Evolutionary conservation across 1,140 invertebrate genomes (phyloP).

Genomic region (Oedothorax gibbosus): DNA sequence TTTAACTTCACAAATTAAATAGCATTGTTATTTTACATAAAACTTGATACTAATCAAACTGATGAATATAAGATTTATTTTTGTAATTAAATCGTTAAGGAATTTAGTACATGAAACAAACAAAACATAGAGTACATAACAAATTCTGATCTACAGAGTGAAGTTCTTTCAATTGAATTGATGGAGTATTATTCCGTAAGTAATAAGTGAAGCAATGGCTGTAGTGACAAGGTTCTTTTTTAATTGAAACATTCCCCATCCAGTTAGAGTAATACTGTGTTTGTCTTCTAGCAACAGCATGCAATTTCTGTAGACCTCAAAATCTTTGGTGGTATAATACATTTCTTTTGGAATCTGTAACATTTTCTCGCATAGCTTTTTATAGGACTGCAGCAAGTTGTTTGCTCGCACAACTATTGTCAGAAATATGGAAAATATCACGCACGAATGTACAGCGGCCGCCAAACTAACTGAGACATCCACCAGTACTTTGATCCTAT

Average conservation of each 20-base stretch:
- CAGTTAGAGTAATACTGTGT: not conserved
- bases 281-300: not conserved
- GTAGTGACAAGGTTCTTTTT: not conserved
- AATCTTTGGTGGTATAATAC: not conserved
- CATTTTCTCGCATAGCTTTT: not conserved
- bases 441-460: not conserved
- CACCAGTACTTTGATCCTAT: too few relatives aligned
- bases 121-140: too few relatives aligned
- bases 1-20: too few relatives aligned
- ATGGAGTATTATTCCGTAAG: conserved; percentile 1
- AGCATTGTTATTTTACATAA: too few relatives aligned
- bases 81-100: too few relatives aligned
- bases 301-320: not conserved
- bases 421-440: not conserved
- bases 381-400: not conserved
- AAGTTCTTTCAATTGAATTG: not conserved
- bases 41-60: too few relatives aligned
- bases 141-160: too few relatives aligned
- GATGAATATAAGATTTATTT: too few relatives aligned
- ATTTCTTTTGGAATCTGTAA: not conserved
- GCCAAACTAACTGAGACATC: not conserved
- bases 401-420: not conserved
- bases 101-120: too few relatives aligned
- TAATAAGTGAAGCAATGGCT: not conserved
- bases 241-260: not conserved